phyloP scores from a whole-genome alignment of 2,888 invertebrate species.

The Andrena flavipes region DNA sequence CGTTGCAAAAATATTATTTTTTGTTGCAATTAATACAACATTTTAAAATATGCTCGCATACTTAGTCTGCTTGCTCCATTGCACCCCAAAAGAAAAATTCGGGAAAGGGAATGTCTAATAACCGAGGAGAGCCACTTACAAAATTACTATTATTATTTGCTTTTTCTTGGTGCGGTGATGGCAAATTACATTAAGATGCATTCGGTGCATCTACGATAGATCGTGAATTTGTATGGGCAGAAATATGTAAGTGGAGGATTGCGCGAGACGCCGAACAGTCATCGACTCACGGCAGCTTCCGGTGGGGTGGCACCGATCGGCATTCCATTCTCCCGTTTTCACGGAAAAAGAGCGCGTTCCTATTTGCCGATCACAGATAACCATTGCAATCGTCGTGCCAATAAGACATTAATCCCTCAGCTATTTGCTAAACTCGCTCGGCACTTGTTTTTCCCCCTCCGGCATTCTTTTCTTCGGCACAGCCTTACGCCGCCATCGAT shows the following conservation, averaged over 20 bases:
- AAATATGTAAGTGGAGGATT: slow-evolving; percentile 28
- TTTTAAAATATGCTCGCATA: no score
- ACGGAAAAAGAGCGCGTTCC: slow-evolving; percentile 64
- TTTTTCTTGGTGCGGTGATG: no score
- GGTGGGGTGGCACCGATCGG: slow-evolving; percentile 65
- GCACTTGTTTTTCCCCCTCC: slow-evolving; percentile 32
- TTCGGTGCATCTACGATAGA: not conserved
- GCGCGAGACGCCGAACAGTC: slow-evolving; percentile 52
- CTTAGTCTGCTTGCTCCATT: not conserved
- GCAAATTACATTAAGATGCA: not conserved
- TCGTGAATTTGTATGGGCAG: not conserved
- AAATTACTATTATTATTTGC: no score
- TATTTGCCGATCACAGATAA: slow-evolving; percentile 75
- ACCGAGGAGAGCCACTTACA: no score
- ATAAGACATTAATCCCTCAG: slow-evolving; percentile 77
- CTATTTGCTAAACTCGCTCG: slow-evolving; percentile 73
- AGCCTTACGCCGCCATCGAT: slow-evolving; percentile 49
- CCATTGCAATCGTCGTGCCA: slow-evolving; percentile 73
- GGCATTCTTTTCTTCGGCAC: slow-evolving; percentile 27
- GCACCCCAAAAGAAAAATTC: no score
- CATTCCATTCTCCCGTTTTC: slow-evolving; percentile 74
- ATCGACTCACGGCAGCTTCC: slow-evolving; percentile 68
- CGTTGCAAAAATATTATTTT: no score
- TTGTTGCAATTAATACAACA: no score
- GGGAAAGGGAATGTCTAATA: no score